Evolutionary conservation across 2,797 vertebrate species (phyloP), one percentile per base, ranked within the genome.

Genomic region (Iguana delicatissima): DNA sequence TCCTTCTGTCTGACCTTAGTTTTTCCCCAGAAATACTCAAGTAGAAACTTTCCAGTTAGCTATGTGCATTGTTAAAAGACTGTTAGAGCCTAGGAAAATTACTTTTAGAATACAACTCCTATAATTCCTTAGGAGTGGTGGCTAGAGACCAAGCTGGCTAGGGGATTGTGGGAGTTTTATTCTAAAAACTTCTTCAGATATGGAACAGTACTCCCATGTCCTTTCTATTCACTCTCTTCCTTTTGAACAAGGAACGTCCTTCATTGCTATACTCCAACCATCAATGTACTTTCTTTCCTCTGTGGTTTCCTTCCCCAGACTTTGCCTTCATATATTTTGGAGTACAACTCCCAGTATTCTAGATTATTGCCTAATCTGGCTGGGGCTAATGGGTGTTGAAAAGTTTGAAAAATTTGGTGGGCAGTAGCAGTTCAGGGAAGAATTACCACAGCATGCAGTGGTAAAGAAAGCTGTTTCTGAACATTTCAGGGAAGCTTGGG

Each of bases 401-500:
- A 62, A 62, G 32, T 72, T n/a, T 32, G 32, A 72, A 72, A 72
- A 32, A 72, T 72, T 32, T 72, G 29, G 69, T 5, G 3, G 29
- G 29, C 42, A 46, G 67, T 32, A 13, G 10, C 69, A 32, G 26
- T 4, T n/a, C 26, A n/a, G 69, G 29, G 18, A 82, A 84, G 38
- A 7, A 2, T 64, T 13, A 59, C 42, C 93, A 55, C 10, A 93
- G 52, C 52, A 91, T 81, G 83, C 86, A 93, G 42, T 50, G 83
- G 74, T 84, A 24, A 3, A 20, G 42, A 87, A 80, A 35, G 59
- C 59, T 67, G 59, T 67, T 80, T 80, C 32, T 87, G 42, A 80
- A 87, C 24, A 62, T 35, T 87, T 62, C 42, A 83, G 80, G 89
- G 90, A 93, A 94, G 16, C 16, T 85, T 90, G 83, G 85, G 89